phyloP scores from a whole-genome alignment of 1,140 invertebrate genomes.

The Apis laboriosa region DNA sequence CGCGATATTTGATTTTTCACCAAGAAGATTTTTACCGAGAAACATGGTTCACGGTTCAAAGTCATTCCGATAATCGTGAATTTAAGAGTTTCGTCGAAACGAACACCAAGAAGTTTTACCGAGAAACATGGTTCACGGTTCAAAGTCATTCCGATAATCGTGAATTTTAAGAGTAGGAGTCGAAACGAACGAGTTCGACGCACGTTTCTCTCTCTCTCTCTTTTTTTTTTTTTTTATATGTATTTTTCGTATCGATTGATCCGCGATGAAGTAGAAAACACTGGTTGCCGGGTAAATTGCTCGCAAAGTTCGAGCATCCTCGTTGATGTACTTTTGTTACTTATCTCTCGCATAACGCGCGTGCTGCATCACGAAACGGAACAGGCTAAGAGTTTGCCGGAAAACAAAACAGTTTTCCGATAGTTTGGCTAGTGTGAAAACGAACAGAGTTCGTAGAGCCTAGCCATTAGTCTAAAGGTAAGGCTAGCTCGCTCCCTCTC shows the following conservation, averaged over 20 bases:
- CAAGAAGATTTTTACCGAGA: no score
- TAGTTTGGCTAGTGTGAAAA: constrained; percentile 57
- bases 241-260: neutral
- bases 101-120: neutral
- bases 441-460: constrained; percentile 47
- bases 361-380: constrained; percentile 36
- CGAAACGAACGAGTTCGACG: neutral
- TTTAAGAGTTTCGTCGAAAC: no score
- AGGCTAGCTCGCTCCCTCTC: no score
- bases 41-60: no score
- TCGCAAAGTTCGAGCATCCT: constrained; percentile 39
- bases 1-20: no score
- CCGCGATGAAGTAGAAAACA: neutral
- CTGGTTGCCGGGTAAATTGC: constrained; percentile 28
- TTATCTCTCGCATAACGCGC: constrained; percentile 46
- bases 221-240: no score
- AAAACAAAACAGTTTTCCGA: constrained; percentile 62
- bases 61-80: no score
- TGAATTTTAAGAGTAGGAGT: no score
- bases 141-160: no score
- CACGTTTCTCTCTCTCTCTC: no score
- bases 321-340: constrained; percentile 17
- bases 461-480: constrained; percentile 41
- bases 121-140: no score
- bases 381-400: constrained; percentile 29